phyloP scores from a whole-genome alignment of 2,797 vertebrate genomes.

The Chlorospingus semifuscus region DNA sequence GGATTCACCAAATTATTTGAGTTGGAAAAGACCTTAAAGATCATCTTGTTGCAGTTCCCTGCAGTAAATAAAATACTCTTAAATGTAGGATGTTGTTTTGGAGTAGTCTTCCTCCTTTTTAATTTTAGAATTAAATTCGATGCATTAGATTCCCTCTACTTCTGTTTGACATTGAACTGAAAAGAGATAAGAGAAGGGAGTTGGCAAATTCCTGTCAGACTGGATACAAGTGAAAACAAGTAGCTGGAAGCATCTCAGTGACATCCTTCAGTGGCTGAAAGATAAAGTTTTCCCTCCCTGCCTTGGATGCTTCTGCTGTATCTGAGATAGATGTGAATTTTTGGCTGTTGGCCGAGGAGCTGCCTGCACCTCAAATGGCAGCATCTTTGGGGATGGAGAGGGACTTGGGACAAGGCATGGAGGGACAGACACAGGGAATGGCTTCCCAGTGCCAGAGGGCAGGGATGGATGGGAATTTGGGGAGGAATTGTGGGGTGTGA shows the following conservation, averaged over 20 bases:
- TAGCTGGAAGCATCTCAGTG: not conserved
- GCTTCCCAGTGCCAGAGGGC: not conserved
- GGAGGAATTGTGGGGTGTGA: not conserved
- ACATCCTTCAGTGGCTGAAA: not conserved
- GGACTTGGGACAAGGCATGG: not conserved
- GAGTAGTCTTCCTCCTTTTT: not conserved
- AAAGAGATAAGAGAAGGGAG: not conserved
- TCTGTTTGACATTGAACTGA: not conserved
- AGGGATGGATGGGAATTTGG: accelerated
- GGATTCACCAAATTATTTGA: not conserved
- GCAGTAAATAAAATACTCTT: not conserved
- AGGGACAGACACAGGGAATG: not conserved
- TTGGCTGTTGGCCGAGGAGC: not conserved
- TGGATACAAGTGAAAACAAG: not conserved
- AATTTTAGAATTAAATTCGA: not conserved
- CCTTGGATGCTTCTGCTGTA: not conserved
- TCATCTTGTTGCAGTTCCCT: not conserved
- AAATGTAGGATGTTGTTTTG: not conserved
- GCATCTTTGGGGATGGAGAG: not conserved
- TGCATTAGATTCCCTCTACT: not conserved
- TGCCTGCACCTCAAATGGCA: not conserved
- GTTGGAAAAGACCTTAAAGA: not conserved
- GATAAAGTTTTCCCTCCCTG: not conserved
- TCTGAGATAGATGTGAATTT: not conserved
- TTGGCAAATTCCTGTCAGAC: not conserved